Conservation (phyloP, 2,113 vertebrate genomes). For the Oncorhynchus mykiss region DNA sequence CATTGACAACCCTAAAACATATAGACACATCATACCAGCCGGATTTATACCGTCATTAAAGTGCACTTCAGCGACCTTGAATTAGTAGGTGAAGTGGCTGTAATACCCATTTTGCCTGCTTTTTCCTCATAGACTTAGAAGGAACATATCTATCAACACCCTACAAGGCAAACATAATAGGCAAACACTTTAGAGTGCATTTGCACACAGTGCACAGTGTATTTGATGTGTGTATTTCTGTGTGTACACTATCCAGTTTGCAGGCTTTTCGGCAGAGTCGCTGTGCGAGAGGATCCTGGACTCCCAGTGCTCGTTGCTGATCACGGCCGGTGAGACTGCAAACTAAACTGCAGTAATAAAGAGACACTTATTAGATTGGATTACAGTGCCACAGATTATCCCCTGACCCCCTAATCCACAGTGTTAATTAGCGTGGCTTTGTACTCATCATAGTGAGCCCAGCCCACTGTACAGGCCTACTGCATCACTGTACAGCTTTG, state of each 20-base stretch:
- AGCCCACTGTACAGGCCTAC: conserved; percentile 41
- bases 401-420: conserved; percentile 28
- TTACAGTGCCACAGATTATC: conserved; percentile 30
- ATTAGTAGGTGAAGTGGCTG: neutral
- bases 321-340: conserved; percentile 84
- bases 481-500: neutral
- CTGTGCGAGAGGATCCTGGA: conserved; percentile 91
- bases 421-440: conserved; percentile 11
- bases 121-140: too few species aligned
- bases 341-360: conserved; percentile 2
- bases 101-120: neutral
- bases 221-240: neutral
- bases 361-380: conserved; percentile 37
- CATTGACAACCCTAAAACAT: neutral
- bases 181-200: neutral
- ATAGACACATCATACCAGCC: too few species aligned
- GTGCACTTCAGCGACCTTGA: too few species aligned
- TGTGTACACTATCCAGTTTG: conserved; percentile 78
- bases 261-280: conserved; percentile 94
- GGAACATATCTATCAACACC: too few species aligned
- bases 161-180: neutral
- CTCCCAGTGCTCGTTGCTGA: conserved; percentile 84
- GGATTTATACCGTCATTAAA: neutral
- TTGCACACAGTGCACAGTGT: neutral
- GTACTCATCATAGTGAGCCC: conserved; percentile 7